Conservation (phyloP, 2,113 vertebrate genomes). For the Peromyscus californicus region DNA sequence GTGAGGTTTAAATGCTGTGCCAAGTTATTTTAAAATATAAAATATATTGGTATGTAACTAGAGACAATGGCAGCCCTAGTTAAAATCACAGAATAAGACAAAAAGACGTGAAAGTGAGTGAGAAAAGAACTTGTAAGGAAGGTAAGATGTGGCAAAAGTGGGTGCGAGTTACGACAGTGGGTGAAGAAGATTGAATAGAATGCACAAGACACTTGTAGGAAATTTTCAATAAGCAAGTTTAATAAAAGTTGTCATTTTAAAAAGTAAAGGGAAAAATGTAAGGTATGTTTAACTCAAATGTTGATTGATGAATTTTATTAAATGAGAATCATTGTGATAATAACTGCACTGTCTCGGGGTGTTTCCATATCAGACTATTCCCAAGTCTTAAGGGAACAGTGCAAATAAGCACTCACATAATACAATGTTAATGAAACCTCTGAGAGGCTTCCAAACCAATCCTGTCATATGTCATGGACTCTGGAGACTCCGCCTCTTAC, state of each 20-base stretch:
- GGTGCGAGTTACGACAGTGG: too few relatives aligned
- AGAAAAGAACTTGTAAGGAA: not conserved
- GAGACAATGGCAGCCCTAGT: not conserved
- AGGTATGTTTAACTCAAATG: not conserved
- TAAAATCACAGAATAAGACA: not conserved
- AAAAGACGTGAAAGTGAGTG: not conserved
- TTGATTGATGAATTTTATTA: constrained; percentile 28
- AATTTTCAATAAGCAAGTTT: not conserved
- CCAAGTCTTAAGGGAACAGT: not conserved
- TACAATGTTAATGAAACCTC: not conserved
- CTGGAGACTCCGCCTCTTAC: not conserved
- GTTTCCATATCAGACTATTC: not conserved
- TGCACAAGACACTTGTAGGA: not conserved
- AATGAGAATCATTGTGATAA: not conserved
- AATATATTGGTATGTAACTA: too few relatives aligned
- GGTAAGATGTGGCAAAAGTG: not conserved
- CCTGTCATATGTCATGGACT: not conserved
- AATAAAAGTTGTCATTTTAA: not conserved
- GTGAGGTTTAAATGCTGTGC: constrained; percentile 18
- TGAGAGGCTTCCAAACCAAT: not conserved
- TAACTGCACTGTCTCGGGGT: not conserved
- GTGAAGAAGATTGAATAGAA: not conserved
- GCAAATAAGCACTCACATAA: not conserved
- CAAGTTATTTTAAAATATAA: not conserved
- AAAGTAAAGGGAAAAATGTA: not conserved